These are phyloP conservation scores for Rhorus exstirpatorius DNA, from an alignment of 2,888 invertebrate genomes.

Conservation along the genomic window DNA sequence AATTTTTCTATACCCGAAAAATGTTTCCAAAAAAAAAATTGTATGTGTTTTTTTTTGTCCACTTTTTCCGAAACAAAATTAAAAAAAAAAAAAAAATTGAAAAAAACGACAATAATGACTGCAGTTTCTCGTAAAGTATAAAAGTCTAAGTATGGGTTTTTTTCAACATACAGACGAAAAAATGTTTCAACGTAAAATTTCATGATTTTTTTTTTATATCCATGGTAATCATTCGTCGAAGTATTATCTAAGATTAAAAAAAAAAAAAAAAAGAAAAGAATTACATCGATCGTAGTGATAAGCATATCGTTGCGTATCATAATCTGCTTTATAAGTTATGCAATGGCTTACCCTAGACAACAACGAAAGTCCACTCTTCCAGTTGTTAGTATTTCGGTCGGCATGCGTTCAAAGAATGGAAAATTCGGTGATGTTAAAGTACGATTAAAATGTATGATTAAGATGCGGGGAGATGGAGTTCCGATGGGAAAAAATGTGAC, in stretches of 20 bases:
- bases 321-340: slow-evolving; percentile 38
- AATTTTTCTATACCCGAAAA: too few species aligned
- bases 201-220: neutral
- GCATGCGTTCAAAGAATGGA: slow-evolving; percentile 82
- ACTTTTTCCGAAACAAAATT: too few species aligned
- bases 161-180: neutral
- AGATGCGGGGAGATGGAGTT: too few species aligned
- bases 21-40: too few species aligned
- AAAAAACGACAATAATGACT: too few species aligned
- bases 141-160: too few species aligned
- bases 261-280: too few species aligned
- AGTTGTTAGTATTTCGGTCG: slow-evolving; percentile 83
- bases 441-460: slow-evolving; percentile 50
- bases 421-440: slow-evolving; percentile 77
- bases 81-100: too few species aligned
- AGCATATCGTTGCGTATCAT: neutral
- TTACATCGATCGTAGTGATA: neutral
- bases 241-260: slow-evolving; percentile 14
- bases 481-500: slow-evolving; percentile 23
- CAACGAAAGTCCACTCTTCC: slow-evolving; percentile 84
- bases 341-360: slow-evolving; percentile 84
- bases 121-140: neutral
- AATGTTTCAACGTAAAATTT: neutral
- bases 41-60: too few species aligned
- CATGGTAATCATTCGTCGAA: neutral